phyloP scores from a whole-genome alignment of 2,113 vertebrate genomes.

The Centropus unirufus region DNA sequence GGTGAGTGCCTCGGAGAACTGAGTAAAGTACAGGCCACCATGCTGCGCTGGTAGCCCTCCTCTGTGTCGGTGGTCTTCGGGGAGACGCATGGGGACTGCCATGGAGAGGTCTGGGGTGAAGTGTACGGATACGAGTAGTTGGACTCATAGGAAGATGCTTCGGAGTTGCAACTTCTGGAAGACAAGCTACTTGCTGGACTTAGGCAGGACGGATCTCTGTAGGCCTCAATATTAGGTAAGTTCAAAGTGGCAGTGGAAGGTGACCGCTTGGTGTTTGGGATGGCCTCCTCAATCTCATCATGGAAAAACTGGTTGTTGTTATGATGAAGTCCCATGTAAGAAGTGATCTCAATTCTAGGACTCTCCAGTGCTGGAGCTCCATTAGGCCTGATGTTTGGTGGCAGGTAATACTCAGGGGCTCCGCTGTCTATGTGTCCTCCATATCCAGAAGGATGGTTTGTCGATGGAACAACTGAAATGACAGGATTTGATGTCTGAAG shows the following conservation, averaged over 20 bases:
- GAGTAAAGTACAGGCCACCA: slow-evolving; percentile 88
- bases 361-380: slow-evolving; percentile 90
- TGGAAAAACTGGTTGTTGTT: slow-evolving; percentile 85
- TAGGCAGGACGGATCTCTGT: slow-evolving; percentile 92
- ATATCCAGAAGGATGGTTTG: slow-evolving; percentile 85
- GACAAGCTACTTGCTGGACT: slow-evolving; percentile 96
- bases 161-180: slow-evolving; percentile 95
- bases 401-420: slow-evolving; percentile 84
- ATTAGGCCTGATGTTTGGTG: slow-evolving; percentile 82
- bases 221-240: slow-evolving; percentile 89
- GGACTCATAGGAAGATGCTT: slow-evolving; percentile 95
- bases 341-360: slow-evolving; percentile 95
- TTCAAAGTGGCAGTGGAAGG: slow-evolving; percentile 90
- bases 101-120: slow-evolving; percentile 93
- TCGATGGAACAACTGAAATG: slow-evolving; percentile 81
- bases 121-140: slow-evolving; percentile 93
- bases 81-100: slow-evolving; percentile 96
- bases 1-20: slow-evolving; percentile 89
- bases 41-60: slow-evolving; percentile 81
- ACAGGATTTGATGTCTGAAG: slow-evolving; percentile 86
- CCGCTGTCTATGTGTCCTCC: slow-evolving; percentile 81
- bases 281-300: slow-evolving; percentile 85
- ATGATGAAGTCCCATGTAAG: slow-evolving; percentile 85
- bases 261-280: slow-evolving; percentile 80
- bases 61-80: slow-evolving; percentile 85